Base-by-base conservation (phyloP, 2,113 vertebrate species). In the Ceuthmochares aereus region DNA sequence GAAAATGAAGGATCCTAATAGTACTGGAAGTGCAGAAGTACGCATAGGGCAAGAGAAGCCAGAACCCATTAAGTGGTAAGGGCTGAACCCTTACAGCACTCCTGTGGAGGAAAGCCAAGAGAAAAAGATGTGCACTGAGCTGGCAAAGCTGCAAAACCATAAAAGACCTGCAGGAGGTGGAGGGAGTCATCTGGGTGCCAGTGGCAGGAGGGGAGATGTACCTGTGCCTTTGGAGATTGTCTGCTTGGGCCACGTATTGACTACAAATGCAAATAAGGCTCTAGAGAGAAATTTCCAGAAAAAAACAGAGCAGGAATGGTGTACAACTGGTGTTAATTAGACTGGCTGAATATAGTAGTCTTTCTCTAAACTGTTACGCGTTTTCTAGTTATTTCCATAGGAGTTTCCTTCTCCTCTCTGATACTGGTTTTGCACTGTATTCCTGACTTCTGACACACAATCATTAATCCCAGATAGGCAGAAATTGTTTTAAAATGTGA, bases 401-500 rank as follows among this genome's bases (percentile, higher is more conserved):
- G 19, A 75, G 8, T 42, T 69, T 76, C n/a, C 23, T 87, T 63
- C 17, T 69, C 12, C 7, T 3, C n/a, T 78, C 30, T 36, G 12
- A 58, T 51, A 40, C 21, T 49, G 59, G 25, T 36, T 95, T 84
- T 73, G 14, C 1, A 2, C 64, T 74, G 14, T 64, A 9, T 62
- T 83, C 45, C 27, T 92, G 86, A 68, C 69, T 81, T 49, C 18
- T 86, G 37, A 72, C 23, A 70, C 19, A 2, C 37, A 78, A 9
- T 92, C 45, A 26, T 94, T 91, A 74, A 49, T 43, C 42, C 22
- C 7, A 60, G 58, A 83, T 34, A 92, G 40, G 67, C 11, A 94
- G 72, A 90, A 93, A 84, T 74, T 67, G 80, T 19, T 63, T 95
- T 77, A 52, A 93, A 70, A 87, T 60, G 32, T 54, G 54, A 70